Evolutionary conservation across 1,140 invertebrate species (phyloP).

Genomic region (Doryteuthis pealeii): DNA sequence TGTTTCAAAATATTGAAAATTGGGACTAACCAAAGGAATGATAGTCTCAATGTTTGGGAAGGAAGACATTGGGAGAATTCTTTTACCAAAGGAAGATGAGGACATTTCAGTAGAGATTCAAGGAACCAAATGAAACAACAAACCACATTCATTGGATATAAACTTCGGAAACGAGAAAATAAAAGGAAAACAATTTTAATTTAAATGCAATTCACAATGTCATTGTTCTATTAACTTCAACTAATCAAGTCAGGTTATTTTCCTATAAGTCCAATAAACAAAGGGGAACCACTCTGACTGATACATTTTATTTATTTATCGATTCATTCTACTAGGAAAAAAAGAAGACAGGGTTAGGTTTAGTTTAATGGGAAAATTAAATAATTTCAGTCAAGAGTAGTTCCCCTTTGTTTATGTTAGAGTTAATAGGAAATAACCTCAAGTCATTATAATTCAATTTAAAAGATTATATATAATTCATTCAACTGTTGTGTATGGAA

Average conservation of each 20-base stretch:
- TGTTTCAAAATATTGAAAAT: neutral
- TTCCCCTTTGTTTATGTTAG: too few species aligned
- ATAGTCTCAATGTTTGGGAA: neutral
- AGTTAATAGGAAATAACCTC: too few species aligned
- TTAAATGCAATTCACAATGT: neutral
- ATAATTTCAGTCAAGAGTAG: too few species aligned
- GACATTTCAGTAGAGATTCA: neutral
- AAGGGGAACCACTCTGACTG: too few species aligned
- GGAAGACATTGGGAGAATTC: neutral
- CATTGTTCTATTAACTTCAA: too few species aligned
- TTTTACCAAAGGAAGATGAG: neutral
- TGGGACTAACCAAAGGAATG: neutral
- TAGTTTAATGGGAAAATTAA: neutral
- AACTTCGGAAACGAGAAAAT: neutral
- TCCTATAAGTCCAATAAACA: too few species aligned
- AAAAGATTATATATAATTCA: neutral
- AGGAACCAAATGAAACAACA: neutral
- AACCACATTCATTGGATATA: neutral
- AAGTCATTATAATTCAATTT: neutral
- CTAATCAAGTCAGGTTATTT: too few species aligned
- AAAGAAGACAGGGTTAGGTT: too few species aligned
- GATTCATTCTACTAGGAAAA: too few species aligned
- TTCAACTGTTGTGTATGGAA: too few species aligned
- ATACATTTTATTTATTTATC: too few species aligned
- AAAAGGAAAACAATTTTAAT: neutral